Percentiles rank a stretch among this genome's conserved stretches.
Evolutionary conservation across 2,797 vertebrate genomes (phyloP).

Genomic region (Semaprochilodus insignis): DNA sequence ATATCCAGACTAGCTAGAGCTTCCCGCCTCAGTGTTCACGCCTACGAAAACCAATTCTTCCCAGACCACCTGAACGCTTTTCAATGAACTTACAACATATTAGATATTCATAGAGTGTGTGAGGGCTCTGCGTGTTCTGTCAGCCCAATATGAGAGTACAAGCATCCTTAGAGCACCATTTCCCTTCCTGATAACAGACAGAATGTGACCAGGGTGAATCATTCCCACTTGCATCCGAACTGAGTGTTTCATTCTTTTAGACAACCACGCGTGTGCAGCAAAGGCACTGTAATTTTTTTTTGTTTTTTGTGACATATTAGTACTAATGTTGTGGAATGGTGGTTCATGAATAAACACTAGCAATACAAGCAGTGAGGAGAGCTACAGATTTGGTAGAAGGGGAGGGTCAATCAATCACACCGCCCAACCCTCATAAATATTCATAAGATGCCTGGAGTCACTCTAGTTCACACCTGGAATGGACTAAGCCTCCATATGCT

Average conservation of each 20-base stretch:
- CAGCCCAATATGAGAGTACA: conserved; percentile 67
- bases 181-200: conserved; percentile 69
- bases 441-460: conserved; percentile 76
- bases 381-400: conserved; percentile 72
- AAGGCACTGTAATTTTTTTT: not conserved
- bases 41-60: too few species aligned
- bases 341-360: conserved; percentile 81
- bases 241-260: not conserved
- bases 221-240: conserved; percentile 61
- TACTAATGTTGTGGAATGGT: conserved; percentile 27
- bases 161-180: conserved; percentile 69
- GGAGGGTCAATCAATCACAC: conserved; percentile 81
- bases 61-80: too few species aligned
- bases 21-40: too few species aligned
- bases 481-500: conserved; percentile 55
- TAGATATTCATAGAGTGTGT: conserved; percentile 73
- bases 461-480: conserved; percentile 65
- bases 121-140: conserved; percentile 37
- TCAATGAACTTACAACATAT: too few species aligned
- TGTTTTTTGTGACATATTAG: conserved; percentile 15
- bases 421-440: conserved; percentile 78
- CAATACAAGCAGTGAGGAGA: conserved; percentile 69
- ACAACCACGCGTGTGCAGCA: not conserved
- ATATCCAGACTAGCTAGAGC: too few species aligned
- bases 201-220: conserved; percentile 73